phyloP scores from a whole-genome alignment of 2,888 invertebrate species.

The Limenitis camilla region DNA sequence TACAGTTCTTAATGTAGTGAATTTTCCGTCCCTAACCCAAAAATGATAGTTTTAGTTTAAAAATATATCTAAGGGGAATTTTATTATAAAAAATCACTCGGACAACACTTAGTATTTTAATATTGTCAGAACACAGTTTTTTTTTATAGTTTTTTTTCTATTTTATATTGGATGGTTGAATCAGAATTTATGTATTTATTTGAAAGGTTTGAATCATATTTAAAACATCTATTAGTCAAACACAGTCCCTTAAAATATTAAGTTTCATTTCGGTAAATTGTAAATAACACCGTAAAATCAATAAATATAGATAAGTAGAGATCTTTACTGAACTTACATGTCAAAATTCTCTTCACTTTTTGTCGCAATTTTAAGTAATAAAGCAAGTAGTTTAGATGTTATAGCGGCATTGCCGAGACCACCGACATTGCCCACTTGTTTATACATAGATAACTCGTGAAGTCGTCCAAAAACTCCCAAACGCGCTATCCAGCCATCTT shows the following conservation, averaged over 20 bases:
- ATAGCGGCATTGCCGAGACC: constrained; percentile 49
- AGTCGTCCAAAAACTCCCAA: constrained; percentile 58
- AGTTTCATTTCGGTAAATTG: too few species aligned
- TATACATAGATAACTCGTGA: constrained; percentile 53
- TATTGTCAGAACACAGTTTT: too few species aligned
- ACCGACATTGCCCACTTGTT: constrained; percentile 40
- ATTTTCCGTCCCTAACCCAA: constrained; percentile 49
- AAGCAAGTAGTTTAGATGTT: constrained; percentile 51
- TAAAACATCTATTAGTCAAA: too few species aligned
- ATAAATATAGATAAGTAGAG: too few species aligned
- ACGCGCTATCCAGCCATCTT: constrained; percentile 63
- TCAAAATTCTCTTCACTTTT: constrained; percentile 51
- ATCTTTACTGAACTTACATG: constrained; percentile 36
- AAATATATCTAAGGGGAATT: background rate
- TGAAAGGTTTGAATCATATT: too few species aligned
- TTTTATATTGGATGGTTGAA: too few species aligned
- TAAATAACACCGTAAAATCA: too few species aligned
- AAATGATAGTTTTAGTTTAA: background rate
- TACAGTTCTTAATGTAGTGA: constrained; percentile 40
- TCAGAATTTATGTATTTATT: too few species aligned
- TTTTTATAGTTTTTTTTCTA: too few species aligned
- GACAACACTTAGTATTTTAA: too few species aligned
- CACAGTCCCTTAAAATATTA: too few species aligned
- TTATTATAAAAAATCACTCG: too few species aligned
- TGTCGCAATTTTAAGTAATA: constrained; percentile 47